phyloP scores from a whole-genome alignment of 2,797 vertebrate genomes.

The Pristis pectinata region DNA sequence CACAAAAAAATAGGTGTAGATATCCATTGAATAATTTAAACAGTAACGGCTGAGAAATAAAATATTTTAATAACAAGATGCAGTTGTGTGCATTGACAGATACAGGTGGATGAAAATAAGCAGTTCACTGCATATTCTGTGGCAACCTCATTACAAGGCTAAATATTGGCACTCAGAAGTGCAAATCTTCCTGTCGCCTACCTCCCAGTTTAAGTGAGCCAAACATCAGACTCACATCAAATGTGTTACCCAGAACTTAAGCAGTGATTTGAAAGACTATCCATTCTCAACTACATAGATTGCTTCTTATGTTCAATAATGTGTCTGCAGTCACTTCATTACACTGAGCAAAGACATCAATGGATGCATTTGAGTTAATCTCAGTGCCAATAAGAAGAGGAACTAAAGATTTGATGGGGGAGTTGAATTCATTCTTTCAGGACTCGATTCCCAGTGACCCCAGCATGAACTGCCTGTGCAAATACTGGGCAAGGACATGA shows the following conservation, averaged over 20 bases:
- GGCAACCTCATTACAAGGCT: not conserved
- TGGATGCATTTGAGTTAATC: not conserved
- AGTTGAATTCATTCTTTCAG: not conserved
- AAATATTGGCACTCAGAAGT: not conserved
- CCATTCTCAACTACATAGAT: not conserved
- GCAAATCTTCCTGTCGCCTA: not conserved
- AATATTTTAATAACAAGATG: not conserved
- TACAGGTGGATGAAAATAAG: not conserved
- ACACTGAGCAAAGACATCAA: not conserved
- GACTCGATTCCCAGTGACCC: not conserved
- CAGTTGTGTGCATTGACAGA: not conserved
- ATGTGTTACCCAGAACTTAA: not conserved
- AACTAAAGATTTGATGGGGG: not conserved
- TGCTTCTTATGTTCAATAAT: not conserved
- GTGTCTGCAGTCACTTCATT: not conserved
- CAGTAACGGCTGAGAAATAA: not conserved
- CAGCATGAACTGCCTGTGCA: not conserved
- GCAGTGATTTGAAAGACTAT: not conserved
- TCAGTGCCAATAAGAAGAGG: not conserved
- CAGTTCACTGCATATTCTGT: not conserved
- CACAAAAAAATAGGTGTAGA: not conserved
- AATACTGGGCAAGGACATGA: not conserved
- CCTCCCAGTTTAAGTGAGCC: not conserved
- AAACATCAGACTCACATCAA: not conserved
- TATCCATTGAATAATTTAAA: slow-evolving; percentile 23